Conservation (phyloP, 2,113 vertebrate species). For the Salvelinus sp. region DNA sequence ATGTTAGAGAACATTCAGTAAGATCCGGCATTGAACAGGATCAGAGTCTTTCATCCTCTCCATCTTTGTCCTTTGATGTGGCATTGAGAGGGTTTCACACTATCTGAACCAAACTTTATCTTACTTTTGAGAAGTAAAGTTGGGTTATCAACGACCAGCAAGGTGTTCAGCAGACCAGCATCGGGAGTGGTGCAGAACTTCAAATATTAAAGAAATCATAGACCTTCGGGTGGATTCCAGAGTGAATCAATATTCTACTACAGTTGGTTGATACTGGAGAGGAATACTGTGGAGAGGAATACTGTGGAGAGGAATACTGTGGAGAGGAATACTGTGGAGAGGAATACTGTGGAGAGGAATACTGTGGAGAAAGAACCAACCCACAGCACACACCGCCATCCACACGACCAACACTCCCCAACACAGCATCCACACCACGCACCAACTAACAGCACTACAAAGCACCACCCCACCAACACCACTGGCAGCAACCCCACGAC, state of each 20-base stretch:
- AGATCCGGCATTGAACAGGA: slow-evolving; percentile 33
- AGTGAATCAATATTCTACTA: slow-evolving; percentile 3
- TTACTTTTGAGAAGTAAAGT: background rate
- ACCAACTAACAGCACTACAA: too few relatives aligned
- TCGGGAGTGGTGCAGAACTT: background rate
- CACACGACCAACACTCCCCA: too few relatives aligned
- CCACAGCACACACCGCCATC: too few relatives aligned
- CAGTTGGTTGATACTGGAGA: background rate
- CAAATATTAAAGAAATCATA: slow-evolving; percentile 10
- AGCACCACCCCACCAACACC: too few relatives aligned
- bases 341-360: too few relatives aligned
- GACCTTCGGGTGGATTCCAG: background rate
- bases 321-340: background rate
- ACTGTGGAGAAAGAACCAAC: too few relatives aligned
- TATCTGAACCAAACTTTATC: background rate
- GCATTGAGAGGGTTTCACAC: background rate
- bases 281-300: too few relatives aligned
- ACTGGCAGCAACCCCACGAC: too few relatives aligned
- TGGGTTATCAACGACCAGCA: background rate
- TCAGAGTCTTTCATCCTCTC: slow-evolving; percentile 55
- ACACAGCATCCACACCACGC: too few relatives aligned
- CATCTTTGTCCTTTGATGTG: slow-evolving; percentile 5
- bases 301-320: too few relatives aligned
- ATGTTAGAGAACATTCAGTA: slow-evolving; percentile 3
- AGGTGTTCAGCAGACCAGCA: background rate